phyloP scores from a whole-genome alignment of 2,113 vertebrate species.

The Merops nubicus region DNA sequence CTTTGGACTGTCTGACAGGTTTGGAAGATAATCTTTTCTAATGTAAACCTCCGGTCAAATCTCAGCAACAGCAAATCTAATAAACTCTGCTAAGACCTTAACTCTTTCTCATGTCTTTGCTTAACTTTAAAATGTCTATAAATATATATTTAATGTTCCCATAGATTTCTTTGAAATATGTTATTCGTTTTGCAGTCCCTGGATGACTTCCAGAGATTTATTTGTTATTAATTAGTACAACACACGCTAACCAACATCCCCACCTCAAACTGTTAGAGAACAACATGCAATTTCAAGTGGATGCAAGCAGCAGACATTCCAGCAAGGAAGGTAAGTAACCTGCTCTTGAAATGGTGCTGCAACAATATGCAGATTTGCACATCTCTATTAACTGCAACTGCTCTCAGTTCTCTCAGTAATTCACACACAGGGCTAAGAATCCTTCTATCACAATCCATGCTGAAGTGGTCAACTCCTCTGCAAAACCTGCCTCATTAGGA shows the following conservation, averaged over 20 bases:
- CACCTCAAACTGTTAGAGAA: not conserved
- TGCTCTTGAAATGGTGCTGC: not conserved
- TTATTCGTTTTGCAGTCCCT: not conserved
- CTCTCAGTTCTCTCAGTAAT: not conserved
- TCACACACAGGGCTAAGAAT: not conserved
- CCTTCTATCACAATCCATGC: not conserved
- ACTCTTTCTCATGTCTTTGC: not conserved
- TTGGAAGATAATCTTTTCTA: slow-evolving; percentile 55
- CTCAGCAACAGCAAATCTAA: slow-evolving; percentile 39
- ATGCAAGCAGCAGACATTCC: accelerated
- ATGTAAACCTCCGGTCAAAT: slow-evolving; percentile 2
- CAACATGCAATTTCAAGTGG: not conserved
- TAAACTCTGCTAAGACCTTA: slow-evolving; percentile 42
- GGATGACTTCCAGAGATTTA: not conserved
- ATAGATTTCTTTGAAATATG: not conserved
- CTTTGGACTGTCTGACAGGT: slow-evolving; percentile 23
- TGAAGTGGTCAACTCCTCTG: not conserved
- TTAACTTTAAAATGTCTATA: not conserved
- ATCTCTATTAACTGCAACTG: not conserved
- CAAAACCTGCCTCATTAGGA: not conserved
- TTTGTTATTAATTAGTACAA: too few relatives aligned
- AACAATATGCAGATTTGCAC: not conserved
- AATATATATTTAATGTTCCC: not conserved
- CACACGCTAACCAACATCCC: not conserved
- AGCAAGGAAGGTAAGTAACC: not conserved